These are phyloP conservation scores for Oceanodroma tethys DNA, from an alignment of 2,113 vertebrate species.

Conservation along the genomic window DNA sequence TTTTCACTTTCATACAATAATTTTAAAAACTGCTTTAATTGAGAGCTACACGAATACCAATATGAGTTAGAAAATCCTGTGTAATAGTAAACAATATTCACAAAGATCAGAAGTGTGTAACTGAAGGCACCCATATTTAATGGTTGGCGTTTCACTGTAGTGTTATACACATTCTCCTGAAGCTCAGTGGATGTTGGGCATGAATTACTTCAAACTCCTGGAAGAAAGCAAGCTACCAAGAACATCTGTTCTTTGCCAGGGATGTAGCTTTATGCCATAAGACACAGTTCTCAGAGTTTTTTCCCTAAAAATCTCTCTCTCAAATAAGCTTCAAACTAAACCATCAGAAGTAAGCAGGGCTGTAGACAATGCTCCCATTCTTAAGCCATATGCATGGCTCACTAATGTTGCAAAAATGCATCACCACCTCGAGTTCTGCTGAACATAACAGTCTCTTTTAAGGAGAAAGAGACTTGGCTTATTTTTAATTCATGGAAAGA, in stretches of 20 bases:
- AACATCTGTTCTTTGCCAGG: not conserved
- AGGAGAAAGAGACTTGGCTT: not conserved
- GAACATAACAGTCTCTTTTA: conserved; percentile 7
- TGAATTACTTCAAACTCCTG: not conserved
- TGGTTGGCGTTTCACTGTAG: not conserved
- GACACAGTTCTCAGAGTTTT: not conserved
- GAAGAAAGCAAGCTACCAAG: not conserved
- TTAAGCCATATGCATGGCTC: not conserved
- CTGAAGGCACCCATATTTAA: not conserved
- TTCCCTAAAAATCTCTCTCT: not conserved
- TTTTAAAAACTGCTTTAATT: not conserved
- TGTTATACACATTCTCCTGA: not conserved
- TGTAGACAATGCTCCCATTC: conserved; percentile 7
- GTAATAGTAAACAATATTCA: not conserved
- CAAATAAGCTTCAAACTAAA: not conserved
- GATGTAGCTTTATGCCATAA: not conserved
- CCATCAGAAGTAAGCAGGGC: not conserved
- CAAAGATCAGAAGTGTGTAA: not conserved
- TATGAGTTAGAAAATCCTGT: not conserved
- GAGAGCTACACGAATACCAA: not conserved
- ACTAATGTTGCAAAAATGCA: not conserved
- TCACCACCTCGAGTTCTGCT: not conserved
- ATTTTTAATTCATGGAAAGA: not conserved
- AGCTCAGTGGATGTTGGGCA: not conserved
- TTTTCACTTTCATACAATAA: not conserved